Percentiles rank a stretch among this genome's conserved stretches.
phyloP scores from a whole-genome alignment of 2,113 vertebrate genomes.

The Centropus bengalensis region DNA sequence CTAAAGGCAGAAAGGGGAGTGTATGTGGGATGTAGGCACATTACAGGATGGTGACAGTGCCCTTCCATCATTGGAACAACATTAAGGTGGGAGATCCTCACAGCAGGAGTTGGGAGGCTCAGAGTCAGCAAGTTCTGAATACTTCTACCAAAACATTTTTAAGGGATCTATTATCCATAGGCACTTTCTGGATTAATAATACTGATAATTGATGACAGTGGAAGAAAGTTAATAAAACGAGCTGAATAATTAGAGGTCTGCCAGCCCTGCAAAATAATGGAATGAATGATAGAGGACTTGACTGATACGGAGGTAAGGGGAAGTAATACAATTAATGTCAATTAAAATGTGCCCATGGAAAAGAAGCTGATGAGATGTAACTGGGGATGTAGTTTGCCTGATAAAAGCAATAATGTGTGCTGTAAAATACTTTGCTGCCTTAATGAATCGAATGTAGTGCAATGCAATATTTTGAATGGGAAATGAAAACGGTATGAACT shows the following conservation, averaged over 20 bases:
- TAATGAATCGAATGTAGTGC: constrained; percentile 57
- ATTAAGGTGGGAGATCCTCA: background rate
- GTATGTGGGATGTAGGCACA: fast-evolving
- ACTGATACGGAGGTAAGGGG: constrained; percentile 63
- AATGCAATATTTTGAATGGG: constrained; percentile 47
- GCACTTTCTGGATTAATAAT: constrained; percentile 63
- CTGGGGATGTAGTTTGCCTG: constrained; percentile 65
- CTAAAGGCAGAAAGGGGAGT: background rate
- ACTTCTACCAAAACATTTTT: constrained; percentile 37
- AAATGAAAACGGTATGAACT: background rate
- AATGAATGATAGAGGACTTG: constrained; percentile 58
- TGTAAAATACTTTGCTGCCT: constrained; percentile 44
- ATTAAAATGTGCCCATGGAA: constrained; percentile 68
- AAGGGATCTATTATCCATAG: constrained; percentile 34
- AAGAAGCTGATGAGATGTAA: constrained; percentile 70
- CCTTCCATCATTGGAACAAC: background rate
- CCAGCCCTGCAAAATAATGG: constrained; percentile 64
- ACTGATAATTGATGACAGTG: constrained; percentile 66
- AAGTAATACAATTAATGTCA: constrained; percentile 72
- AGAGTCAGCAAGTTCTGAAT: constrained; percentile 36
- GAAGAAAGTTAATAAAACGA: constrained; percentile 69
- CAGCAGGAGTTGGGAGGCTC: background rate
- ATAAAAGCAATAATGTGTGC: constrained; percentile 64
- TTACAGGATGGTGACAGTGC: background rate
- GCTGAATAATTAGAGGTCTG: constrained; percentile 67